A percentile compares a stretch with the other conserved stretches of the same genome.
phyloP scores from a whole-genome alignment of 2,888 invertebrate genomes.

The Electrophaes corylata region DNA sequence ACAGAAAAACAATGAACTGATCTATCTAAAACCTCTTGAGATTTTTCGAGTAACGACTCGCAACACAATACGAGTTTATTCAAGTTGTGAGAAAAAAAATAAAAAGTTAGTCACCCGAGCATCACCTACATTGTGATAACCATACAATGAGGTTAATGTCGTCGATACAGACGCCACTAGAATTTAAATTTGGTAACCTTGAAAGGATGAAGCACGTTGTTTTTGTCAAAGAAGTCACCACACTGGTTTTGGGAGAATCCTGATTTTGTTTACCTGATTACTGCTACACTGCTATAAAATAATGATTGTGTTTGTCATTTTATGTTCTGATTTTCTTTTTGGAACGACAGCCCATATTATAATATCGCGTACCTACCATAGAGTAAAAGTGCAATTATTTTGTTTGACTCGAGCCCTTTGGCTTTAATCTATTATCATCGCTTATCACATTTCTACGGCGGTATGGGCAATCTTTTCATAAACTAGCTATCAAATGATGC shows the following conservation, averaged over 20 bases:
- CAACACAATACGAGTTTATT: too few species aligned
- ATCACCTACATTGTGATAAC: not conserved
- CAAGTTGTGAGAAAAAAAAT: not conserved
- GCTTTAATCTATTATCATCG: too few species aligned
- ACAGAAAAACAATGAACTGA: too few species aligned
- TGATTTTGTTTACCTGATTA: constrained; percentile 16
- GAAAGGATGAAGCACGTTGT: constrained; percentile 30
- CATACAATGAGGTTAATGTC: constrained; percentile 28
- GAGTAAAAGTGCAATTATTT: too few species aligned
- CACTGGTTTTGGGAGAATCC: constrained; percentile 34
- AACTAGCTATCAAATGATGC: not conserved
- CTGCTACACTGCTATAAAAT: constrained; percentile 7
- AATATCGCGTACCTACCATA: too few species aligned
- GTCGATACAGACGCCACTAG: constrained; percentile 18
- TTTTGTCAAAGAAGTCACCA: constrained; percentile 24
- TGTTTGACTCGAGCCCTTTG: too few species aligned
- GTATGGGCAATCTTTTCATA: not conserved
- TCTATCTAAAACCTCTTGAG: too few species aligned
- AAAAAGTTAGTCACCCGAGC: not conserved
- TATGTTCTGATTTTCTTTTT: not conserved
- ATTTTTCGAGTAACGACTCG: too few species aligned
- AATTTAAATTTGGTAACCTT: constrained; percentile 27
- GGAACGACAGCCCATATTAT: too few species aligned
- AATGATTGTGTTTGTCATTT: not conserved
- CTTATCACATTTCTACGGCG: too few species aligned